Conservation (phyloP, 1,140 invertebrate species). For the Drosophila tristis region DNA sequence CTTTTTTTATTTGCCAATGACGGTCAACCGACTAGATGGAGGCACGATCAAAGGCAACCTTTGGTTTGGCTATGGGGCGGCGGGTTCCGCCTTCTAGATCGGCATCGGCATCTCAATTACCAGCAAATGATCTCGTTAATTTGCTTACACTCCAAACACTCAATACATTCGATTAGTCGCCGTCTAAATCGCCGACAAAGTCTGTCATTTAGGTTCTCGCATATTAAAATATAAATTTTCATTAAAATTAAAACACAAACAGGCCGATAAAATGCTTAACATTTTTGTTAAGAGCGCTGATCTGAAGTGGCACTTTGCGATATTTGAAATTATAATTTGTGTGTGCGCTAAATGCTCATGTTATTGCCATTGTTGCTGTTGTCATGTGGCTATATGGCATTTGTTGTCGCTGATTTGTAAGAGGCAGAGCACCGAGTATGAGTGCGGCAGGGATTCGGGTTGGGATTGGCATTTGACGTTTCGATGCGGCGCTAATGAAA, state of each 20-base stretch:
- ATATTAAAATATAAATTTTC: conserved; percentile 64
- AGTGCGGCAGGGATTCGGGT: neutral
- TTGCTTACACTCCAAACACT: conserved; percentile 71
- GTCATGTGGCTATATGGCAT: neutral
- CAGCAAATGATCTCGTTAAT: conserved; percentile 79
- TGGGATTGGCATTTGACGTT: conserved; percentile 26
- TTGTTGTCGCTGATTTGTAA: conserved; percentile 32
- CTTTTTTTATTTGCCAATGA: conserved; percentile 25
- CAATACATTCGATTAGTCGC: conserved; percentile 62
- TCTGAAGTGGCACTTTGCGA: conserved; percentile 76
- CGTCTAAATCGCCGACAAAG: conserved; percentile 70
- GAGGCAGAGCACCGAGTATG: neutral
- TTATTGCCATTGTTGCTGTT: conserved; percentile 44
- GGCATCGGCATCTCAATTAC: conserved; percentile 69
- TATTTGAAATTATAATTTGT: conserved; percentile 83
- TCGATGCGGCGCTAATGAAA: conserved; percentile 66
- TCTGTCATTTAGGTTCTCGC: conserved; percentile 53
- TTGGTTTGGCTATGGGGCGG: conserved; percentile 8
- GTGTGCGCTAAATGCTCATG: conserved; percentile 69
- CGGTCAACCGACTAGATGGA: conserved; percentile 2
- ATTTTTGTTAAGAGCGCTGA: conserved; percentile 74
- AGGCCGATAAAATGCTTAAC: conserved; percentile 74
- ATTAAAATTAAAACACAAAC: conserved; percentile 61
- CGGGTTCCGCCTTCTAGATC: conserved; percentile 45
- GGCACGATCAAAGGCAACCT: conserved; percentile 62